phyloP scores from a whole-genome alignment of 64 coral and sea anemone species.

The Actinia tenebrosa region DNA sequence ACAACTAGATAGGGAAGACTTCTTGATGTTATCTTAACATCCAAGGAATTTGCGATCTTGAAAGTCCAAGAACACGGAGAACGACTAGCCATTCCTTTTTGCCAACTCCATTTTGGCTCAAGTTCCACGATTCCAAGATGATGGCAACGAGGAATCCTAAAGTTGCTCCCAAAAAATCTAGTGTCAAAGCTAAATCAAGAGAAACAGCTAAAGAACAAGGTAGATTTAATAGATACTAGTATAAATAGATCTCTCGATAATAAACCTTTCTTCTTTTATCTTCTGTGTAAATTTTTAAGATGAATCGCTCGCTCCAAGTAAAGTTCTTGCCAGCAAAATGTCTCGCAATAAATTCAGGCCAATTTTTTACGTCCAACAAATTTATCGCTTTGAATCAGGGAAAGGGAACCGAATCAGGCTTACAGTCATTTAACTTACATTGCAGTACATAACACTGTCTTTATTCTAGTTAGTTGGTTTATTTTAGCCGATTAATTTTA shows the following conservation, averaged over 20 bases:
- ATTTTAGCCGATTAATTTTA: neutral
- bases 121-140: slow-evolving; percentile 39
- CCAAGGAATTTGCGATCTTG: neutral
- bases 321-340: neutral
- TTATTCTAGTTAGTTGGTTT: neutral
- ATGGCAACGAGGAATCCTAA: slow-evolving; percentile 79
- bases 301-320: neutral
- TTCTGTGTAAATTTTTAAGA: neutral
- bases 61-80: neutral
- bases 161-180: slow-evolving; percentile 42
- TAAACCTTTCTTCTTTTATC: neutral
- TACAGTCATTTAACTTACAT: no score
- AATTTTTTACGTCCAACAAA: no score
- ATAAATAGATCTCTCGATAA: neutral
- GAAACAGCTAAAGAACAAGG: slow-evolving; percentile 47
- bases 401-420: no score
- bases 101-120: neutral
- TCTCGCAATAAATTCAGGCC: no score
- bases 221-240: neutral
- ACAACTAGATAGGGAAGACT: neutral
- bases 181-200: slow-evolving; percentile 35
- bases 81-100: neutral
- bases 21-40: neutral
- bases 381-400: no score
- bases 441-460: no score